Base-by-base conservation (phyloP, 2,888 invertebrate genomes). In the Acholoe squamosa region DNA sequence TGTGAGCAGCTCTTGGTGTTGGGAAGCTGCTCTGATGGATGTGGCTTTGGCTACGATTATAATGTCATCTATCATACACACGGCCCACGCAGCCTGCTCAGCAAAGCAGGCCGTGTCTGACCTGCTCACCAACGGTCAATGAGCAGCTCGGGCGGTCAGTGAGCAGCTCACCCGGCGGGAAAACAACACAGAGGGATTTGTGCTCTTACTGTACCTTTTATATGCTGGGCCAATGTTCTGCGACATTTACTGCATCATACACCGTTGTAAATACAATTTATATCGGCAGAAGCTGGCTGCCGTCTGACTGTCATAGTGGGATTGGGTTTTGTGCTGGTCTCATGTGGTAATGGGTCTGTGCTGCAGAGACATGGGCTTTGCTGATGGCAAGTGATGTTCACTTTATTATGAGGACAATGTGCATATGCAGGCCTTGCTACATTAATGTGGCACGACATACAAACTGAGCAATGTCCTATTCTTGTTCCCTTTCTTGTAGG, bases 21-120 rank as follows among this genome's bases (percentile, higher is more conserved):
- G 76, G 25, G 34, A 12, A 80, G 80, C 31, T 19, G 80, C 34
- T n/a, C 43, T 80, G 80, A 80, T 80, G 80, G 80, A 80, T 80
- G 80, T 43, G 80, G 43, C 34, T 80, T 80, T 80, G 43, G 80
- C 80, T 10, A n/a, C 80, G 34, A 80, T 80, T 80, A 80, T 80
- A 80, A 80, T 80, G 43, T 22, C 43, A 80, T 80, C 80, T 80
- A 80, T 80, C 80, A 80, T 80, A 80, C 33, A n/a, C 34, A 7
- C 33, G 19, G 80, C 80, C 80, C 16, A 7, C 80, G 16, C 76
- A n/a, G 76, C 16, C 76, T 22, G 34, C 33, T 14, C 34, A 34
- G 19, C 19, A 80, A 43, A 19, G 43, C 0, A 34, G 34, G 10
- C 34, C 19, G 80, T 34, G 33, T 80, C 80, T 80, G 80, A 34